phyloP scores from a whole-genome alignment of 2,797 vertebrate species.

The Mionectes olivaceus region DNA sequence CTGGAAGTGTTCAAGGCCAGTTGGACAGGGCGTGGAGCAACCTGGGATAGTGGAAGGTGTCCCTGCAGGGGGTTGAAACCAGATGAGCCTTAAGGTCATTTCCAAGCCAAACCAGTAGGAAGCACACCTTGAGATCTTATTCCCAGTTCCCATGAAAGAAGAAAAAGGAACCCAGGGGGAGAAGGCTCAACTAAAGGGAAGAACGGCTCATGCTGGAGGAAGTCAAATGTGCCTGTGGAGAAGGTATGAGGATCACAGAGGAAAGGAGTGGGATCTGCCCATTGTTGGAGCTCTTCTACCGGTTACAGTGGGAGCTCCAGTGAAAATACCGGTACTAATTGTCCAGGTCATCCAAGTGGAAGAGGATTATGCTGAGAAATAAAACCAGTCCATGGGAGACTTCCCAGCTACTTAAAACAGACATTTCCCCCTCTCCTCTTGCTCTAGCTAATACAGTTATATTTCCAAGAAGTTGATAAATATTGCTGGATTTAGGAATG shows the following conservation, averaged over 20 bases:
- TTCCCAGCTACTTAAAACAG: not conserved
- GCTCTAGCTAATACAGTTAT: not conserved
- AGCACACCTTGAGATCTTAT: not conserved
- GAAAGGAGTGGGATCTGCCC: not conserved
- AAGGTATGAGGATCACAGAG: not conserved
- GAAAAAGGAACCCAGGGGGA: not conserved
- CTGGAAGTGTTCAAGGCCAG: not conserved
- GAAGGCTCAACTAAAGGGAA: not conserved
- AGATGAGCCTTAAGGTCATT: not conserved
- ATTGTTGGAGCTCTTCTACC: not conserved
- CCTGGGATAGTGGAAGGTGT: not conserved
- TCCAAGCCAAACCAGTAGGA: not conserved
- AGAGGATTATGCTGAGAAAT: not conserved
- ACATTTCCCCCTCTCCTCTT: not conserved
- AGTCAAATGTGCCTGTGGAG: not conserved
- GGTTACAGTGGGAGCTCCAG: not conserved
- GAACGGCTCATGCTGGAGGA: not conserved
- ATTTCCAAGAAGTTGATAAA: not conserved
- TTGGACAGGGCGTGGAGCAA: not conserved
- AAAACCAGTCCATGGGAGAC: not conserved
- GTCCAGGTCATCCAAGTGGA: not conserved
- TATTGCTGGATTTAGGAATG: not conserved
- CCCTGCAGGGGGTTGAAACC: not conserved
- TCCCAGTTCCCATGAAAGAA: slow-evolving; percentile 31
- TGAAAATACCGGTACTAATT: not conserved